Percentiles rank a stretch among this genome's conserved stretches.
Evolutionary conservation across 2,113 vertebrate species (phyloP).

Genomic region (Carollia perspicillata): DNA sequence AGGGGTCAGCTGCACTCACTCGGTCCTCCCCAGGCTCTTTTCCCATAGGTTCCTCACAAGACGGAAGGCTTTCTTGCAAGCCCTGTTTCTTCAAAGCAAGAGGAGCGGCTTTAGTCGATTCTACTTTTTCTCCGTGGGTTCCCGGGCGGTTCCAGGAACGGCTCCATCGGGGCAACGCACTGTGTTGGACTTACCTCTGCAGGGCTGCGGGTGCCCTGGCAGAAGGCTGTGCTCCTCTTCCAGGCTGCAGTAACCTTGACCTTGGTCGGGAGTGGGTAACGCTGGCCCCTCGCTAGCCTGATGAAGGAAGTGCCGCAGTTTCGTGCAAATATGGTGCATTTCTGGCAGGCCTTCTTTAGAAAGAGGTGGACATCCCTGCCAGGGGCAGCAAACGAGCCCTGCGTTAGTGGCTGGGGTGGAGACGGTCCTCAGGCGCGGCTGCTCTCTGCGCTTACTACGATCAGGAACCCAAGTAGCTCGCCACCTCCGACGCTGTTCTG

Average conservation of each 20-base stretch:
- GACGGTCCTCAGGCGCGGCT: not conserved
- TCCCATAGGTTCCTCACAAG: not conserved
- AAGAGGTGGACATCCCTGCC: constrained; percentile 33
- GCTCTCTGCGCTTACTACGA: not conserved
- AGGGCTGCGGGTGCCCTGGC: not conserved
- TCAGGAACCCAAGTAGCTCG: not conserved
- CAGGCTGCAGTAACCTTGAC: constrained; percentile 92
- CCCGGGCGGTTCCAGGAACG: not conserved
- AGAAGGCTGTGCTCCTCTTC: constrained; percentile 86
- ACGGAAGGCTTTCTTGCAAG: not conserved
- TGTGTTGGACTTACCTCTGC: not conserved
- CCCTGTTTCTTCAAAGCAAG: not conserved
- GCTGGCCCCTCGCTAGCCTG: constrained; percentile 45
- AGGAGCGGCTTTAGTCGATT: constrained; percentile 30
- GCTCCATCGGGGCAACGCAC: not conserved
- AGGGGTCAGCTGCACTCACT: not conserved
- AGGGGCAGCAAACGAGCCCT: not conserved
- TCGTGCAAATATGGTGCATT: constrained; percentile 70
- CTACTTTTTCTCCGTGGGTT: not conserved
- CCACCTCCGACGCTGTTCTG: not conserved
- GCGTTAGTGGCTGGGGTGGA: constrained; percentile 47
- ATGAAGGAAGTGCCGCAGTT: constrained; percentile 79
- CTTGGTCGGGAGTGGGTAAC: constrained; percentile 84
- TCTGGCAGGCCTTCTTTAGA: constrained; percentile 70
- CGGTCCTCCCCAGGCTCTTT: not conserved